Evolutionary conservation across 2,888 invertebrate genomes (phyloP).

Genomic region (Meganola albula): DNA sequence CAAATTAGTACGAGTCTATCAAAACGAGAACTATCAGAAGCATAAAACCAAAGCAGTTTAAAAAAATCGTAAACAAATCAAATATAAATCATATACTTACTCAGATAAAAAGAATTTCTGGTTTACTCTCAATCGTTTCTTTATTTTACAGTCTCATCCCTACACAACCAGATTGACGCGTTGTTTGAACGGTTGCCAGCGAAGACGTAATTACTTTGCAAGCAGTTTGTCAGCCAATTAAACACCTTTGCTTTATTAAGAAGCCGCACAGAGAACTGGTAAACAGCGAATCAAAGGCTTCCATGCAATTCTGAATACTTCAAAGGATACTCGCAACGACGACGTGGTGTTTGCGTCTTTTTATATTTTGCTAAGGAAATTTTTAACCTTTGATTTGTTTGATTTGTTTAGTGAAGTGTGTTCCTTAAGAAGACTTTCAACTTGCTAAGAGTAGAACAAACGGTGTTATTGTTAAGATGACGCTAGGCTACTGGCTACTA

Average conservation of each 20-base stretch:
- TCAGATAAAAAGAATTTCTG: too few relatives aligned
- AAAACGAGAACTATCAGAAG: too few relatives aligned
- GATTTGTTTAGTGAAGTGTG: slow-evolving; percentile 1
- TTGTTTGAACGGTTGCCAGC: slow-evolving; percentile 62
- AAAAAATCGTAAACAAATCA: too few relatives aligned
- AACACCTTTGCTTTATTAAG: slow-evolving; percentile 78
- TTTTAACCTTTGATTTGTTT: not conserved
- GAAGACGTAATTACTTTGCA: slow-evolving; percentile 72
- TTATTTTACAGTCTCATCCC: slow-evolving; percentile 42
- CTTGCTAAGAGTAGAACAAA: too few relatives aligned
- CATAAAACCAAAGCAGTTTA: too few relatives aligned
- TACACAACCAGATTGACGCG: slow-evolving; percentile 60
- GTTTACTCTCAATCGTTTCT: too few relatives aligned
- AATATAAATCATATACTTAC: too few relatives aligned
- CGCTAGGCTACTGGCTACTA: too few relatives aligned
- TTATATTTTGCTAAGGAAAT: slow-evolving; percentile 9
- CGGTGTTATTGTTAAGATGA: too few relatives aligned
- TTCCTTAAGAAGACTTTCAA: too few relatives aligned
- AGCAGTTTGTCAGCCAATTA: slow-evolving; percentile 77
- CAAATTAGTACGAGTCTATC: too few relatives aligned
- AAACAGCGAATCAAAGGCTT: slow-evolving; percentile 36
- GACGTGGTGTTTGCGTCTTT: slow-evolving; percentile 20
- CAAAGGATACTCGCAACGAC: slow-evolving; percentile 15
- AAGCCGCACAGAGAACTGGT: slow-evolving; percentile 47
- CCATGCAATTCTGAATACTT: slow-evolving; percentile 36